Evolutionary conservation across 2,113 vertebrate species (phyloP), one percentile per base, ranked within the genome.

Genomic region (Zapornia atra): DNA sequence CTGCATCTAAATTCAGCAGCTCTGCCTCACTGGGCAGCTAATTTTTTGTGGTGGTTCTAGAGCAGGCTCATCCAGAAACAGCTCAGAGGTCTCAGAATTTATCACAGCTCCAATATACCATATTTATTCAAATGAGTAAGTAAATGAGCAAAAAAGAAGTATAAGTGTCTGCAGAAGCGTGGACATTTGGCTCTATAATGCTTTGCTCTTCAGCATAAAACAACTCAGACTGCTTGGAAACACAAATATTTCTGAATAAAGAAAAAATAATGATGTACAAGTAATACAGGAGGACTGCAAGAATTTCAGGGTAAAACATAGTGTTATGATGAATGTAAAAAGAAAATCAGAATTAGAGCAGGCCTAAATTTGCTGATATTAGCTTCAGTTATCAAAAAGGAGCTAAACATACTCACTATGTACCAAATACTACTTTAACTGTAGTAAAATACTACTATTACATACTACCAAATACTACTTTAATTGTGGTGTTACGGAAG

Each of bases 311-410:
- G 9, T 63, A 61, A 65, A 65, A 31, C 3, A 11, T 26, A 53
- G 33, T 0, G 0, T 26, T 72, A 25, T 2, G 7, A 48, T 26
- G 17, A 44, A 53, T 3, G 3, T 5, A 51, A 73, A 83, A 72
- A 56, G 34, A 63, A 83, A 53, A 5, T 65, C 40, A 40, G 22
- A 80, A 64, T 65, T 64, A 72, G 42, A 10, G 24, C 33, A 28
- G 22, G 7, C 12, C 16, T 87, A 64, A 77, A 72, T 31, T 6
- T 17, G 16, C 20, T 48, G 33, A 9, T 26, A 50, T 22, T 69
- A 51, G 2, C 56, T 75, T 38, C 36, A 48, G 20, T 11, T 54
- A 15, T 2, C 10, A 26, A 68, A 68, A 86, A 86, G 15, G 40
- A 84, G 7, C 15, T 73, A 79, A 68, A 50, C 26, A 33, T 34